Conservation (phyloP, 2,113 vertebrate species). For the Megaleporinus macrocephalus region DNA sequence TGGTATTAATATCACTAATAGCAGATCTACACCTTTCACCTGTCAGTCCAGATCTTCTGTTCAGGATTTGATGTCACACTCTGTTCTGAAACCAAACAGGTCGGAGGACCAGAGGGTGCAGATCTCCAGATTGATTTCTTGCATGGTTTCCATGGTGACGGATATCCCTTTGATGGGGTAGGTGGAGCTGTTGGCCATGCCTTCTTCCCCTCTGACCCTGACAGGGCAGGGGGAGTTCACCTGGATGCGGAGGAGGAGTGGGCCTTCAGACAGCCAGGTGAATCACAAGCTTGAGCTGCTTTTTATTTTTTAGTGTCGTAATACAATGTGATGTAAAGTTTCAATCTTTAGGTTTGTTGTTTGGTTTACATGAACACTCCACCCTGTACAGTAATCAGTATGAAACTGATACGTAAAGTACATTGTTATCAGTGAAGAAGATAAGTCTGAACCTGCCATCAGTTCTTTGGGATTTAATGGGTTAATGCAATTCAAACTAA, state of each 20-base stretch:
- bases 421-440: no score
- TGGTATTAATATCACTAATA: neutral
- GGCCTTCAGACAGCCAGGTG: constrained; percentile 74
- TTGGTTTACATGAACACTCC: no score
- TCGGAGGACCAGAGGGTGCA: constrained; percentile 62
- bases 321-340: no score
- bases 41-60: neutral
- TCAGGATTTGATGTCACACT: neutral
- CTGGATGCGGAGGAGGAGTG: constrained; percentile 74
- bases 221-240: constrained; percentile 69
- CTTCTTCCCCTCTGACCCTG: constrained; percentile 73
- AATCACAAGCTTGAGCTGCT: neutral
- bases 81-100: constrained; percentile 52
- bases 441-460: no score
- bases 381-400: no score
- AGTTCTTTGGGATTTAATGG: no score
- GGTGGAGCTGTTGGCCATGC: constrained; percentile 72
- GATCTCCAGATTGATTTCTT: constrained; percentile 72
- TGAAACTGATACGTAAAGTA: no score
- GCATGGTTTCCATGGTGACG: constrained; percentile 68
- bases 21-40: neutral
- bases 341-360: no score
- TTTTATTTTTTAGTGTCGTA: no score
- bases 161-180: constrained; percentile 71
- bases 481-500: neutral